Percentiles rank a stretch among this genome's conserved stretches.
Evolutionary conservation across 2,888 invertebrate species (phyloP).

Genomic region (Sycophila texana): DNA sequence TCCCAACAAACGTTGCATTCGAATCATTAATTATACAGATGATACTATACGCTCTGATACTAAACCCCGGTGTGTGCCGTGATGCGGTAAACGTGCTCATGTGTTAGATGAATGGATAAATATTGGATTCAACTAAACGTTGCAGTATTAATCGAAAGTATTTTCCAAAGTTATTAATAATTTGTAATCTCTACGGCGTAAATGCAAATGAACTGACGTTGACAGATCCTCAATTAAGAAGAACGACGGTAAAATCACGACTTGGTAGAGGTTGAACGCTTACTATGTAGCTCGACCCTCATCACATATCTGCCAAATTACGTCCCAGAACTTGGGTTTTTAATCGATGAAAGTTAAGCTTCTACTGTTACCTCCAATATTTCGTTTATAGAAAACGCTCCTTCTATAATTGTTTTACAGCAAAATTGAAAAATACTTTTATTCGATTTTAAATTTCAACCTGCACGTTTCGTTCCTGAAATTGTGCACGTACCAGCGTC

Average conservation of each 20-base stretch:
- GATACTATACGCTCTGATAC: constrained; percentile 10
- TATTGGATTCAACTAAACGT: no score
- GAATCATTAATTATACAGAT: constrained; percentile 14
- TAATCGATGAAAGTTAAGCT: background rate
- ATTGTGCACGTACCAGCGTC: no score
- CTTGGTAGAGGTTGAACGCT: constrained; percentile 14
- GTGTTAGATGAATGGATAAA: background rate
- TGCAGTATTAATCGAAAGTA: no score
- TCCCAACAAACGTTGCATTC: background rate
- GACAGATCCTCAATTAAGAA: background rate
- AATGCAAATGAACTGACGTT: no score
- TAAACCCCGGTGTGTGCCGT: background rate
- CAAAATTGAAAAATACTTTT: no score
- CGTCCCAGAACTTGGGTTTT: background rate
- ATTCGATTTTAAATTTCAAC: no score
- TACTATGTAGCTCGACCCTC: constrained; percentile 8
- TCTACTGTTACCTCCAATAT: background rate
- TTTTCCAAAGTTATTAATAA: no score
- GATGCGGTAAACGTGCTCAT: background rate
- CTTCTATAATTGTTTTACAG: no score
- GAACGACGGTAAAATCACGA: constrained; percentile 9
- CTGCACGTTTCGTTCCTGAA: no score
- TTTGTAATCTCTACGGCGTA: no score
- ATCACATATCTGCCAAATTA: constrained; percentile 32
- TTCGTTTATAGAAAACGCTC: background rate